Conservation (phyloP, 2,113 vertebrate species). For the Pollimyrus isidori region DNA sequence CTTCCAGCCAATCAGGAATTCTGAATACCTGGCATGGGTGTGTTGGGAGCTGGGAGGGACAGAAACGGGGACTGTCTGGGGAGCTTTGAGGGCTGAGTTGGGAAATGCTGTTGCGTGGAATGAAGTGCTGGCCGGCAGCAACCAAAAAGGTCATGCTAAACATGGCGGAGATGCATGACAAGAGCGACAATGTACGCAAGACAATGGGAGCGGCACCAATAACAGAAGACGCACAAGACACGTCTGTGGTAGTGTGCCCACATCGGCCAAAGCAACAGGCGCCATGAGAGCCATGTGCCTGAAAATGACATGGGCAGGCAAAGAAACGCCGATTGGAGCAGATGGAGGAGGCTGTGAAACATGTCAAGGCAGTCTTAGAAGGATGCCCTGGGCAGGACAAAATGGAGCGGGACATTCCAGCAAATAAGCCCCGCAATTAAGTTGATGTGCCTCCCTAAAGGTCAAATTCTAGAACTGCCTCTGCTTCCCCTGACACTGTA, state of each 20-base stretch:
- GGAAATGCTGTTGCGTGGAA: not conserved
- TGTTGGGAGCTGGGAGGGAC: not conserved
- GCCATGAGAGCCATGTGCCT: not conserved
- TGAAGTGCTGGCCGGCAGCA: not conserved
- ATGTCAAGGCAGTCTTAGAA: not conserved
- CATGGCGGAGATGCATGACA: not conserved
- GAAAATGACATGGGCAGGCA: not conserved
- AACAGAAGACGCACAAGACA: not conserved
- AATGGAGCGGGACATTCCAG: not conserved
- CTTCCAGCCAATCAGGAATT: not conserved
- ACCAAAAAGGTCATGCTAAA: not conserved
- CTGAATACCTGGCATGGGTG: not conserved
- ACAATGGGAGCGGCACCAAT: not conserved
- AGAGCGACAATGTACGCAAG: not conserved
- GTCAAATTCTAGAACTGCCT: not conserved
- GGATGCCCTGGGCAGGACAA: not conserved
- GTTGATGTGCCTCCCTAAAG: not conserved
- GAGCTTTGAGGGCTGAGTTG: not conserved
- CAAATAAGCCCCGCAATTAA: not conserved
- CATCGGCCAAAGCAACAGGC: not conserved
- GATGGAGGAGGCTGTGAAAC: not conserved
- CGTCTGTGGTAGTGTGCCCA: not conserved
- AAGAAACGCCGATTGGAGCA: not conserved
- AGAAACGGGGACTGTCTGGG: not conserved
- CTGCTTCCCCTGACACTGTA: not conserved